A percentile compares a stretch with the other conserved stretches of the same genome.
phyloP scores from a whole-genome alignment of 2,797 vertebrate species.

The Leptatherina wallacei region DNA sequence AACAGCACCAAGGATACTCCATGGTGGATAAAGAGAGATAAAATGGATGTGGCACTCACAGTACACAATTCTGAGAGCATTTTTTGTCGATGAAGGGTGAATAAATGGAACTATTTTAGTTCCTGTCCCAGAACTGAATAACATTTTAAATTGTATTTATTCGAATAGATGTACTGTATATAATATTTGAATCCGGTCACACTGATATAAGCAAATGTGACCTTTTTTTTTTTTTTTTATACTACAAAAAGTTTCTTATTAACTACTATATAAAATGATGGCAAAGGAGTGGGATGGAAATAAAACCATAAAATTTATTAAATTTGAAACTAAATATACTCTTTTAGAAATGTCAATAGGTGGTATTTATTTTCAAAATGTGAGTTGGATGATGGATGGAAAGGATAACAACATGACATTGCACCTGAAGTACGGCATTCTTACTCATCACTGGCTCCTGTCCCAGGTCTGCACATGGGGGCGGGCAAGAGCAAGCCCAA shows the following conservation, averaged over 20 bases:
- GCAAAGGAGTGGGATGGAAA: conserved; percentile 1
- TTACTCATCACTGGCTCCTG: conserved; percentile 51
- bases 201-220: not conserved
- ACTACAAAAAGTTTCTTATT: too few species aligned
- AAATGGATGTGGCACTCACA: conserved; percentile 17
- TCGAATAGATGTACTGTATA: not conserved
- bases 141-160: conserved; percentile 1
- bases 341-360: not conserved
- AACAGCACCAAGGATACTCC: conserved; percentile 43
- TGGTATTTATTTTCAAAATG: not conserved
- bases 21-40: conserved; percentile 17
- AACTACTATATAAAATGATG: not conserved
- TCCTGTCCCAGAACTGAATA: conserved; percentile 31
- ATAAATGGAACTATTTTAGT: conserved; percentile 12
- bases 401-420: not conserved
- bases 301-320: too few species aligned
- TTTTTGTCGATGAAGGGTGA: conserved; percentile 23
- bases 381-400: not conserved
- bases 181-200: not conserved
- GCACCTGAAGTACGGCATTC: conserved; percentile 25
- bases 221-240: too few species aligned
- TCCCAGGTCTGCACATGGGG: conserved; percentile 88
- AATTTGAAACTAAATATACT: not conserved
- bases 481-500: conserved; percentile 96
- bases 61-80: not conserved